Conservation (phyloP, 2,888 invertebrate species). For the Campaea margaritaria region DNA sequence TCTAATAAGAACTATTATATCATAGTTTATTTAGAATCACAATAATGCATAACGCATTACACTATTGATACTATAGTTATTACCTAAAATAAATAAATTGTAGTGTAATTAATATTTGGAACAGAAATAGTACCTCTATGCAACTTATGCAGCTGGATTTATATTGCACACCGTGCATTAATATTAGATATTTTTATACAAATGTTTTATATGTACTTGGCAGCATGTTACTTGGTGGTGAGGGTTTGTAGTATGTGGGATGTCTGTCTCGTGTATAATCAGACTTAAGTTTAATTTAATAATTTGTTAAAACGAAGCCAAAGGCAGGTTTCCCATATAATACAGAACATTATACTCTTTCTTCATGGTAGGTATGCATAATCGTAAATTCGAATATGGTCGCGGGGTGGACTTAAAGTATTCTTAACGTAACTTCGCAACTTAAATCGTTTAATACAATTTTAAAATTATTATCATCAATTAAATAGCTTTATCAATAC, state of each 20-base stretch:
- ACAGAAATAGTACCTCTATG: constrained; percentile 27
- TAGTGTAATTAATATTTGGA: constrained; percentile 30
- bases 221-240: constrained; percentile 34
- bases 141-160: constrained; percentile 33
- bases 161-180: constrained; percentile 34
- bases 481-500: constrained; percentile 57
- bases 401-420: constrained; percentile 42
- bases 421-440: constrained; percentile 37
- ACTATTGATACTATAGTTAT: constrained; percentile 13
- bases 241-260: constrained; percentile 32
- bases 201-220: constrained; percentile 34
- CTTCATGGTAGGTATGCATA: constrained; percentile 23
- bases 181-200: constrained; percentile 41
- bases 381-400: constrained; percentile 38
- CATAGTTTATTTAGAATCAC: constrained; percentile 14
- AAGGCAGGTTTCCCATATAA: constrained; percentile 20
- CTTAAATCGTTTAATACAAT: constrained; percentile 36
- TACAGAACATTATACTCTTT: constrained; percentile 29
- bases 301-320: neutral
- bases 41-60: constrained; percentile 17
- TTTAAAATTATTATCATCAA: constrained; percentile 40
- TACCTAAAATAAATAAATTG: constrained; percentile 21
- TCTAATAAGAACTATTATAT: constrained; percentile 35
- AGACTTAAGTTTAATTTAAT: neutral
- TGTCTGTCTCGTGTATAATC: neutral